These are phyloP conservation scores for Mugil cephalus DNA, from an alignment of 2,113 vertebrate genomes.

Conservation along the genomic window DNA sequence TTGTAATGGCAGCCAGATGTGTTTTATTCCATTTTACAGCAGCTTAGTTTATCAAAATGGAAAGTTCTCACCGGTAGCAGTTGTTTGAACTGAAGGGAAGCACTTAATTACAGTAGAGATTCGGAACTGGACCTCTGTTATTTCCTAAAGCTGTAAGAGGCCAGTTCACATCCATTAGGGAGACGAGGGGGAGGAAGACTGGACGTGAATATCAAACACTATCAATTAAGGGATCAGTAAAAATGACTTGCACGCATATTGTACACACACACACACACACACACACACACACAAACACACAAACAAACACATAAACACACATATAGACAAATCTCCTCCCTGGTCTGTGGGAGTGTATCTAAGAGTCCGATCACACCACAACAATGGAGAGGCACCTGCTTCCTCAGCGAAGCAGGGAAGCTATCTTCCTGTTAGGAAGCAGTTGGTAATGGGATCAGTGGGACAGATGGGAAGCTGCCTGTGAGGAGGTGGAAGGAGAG, in stretches of 20 bases:
- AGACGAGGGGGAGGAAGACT: constrained; percentile 34
- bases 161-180: constrained; percentile 63
- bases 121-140: constrained; percentile 70
- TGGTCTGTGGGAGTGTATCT: constrained; percentile 81
- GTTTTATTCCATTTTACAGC: background rate
- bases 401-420: constrained; percentile 78
- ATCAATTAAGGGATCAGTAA: constrained; percentile 45
- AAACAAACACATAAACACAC: constrained; percentile 38
- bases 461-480: constrained; percentile 53
- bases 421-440: constrained; percentile 83
- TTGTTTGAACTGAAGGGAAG: constrained; percentile 74
- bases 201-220: constrained; percentile 55
- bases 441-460: constrained; percentile 80
- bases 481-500: constrained; percentile 38
- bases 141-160: constrained; percentile 76
- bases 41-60: constrained; percentile 13
- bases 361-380: constrained; percentile 77
- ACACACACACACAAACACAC: constrained; percentile 34
- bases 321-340: constrained; percentile 19
- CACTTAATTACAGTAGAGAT: constrained; percentile 54
- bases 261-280: constrained; percentile 37
- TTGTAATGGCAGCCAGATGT: background rate
- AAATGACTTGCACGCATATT: constrained; percentile 37
- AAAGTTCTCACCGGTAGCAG: constrained; percentile 18
- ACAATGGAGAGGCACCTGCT: constrained; percentile 87